Evolutionary conservation across 2,888 invertebrate genomes (phyloP).

Genomic region (Danaus chrysippus): DNA sequence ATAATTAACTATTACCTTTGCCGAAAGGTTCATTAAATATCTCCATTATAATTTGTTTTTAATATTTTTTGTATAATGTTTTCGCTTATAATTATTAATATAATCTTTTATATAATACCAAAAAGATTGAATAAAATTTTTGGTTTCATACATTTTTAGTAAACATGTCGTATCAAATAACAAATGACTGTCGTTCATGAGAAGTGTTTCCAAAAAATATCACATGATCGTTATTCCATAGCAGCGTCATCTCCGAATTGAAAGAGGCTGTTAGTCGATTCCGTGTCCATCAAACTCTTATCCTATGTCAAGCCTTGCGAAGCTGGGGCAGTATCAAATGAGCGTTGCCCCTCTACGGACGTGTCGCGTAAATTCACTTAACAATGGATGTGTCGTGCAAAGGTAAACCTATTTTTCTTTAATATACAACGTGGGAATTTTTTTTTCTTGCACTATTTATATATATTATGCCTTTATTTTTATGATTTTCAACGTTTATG

Average conservation of each 20-base stretch:
- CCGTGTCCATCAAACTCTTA: slow-evolving; percentile 30
- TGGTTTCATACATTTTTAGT: too few species aligned
- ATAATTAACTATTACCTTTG: too few species aligned
- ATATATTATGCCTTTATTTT: neutral
- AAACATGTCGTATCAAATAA: too few species aligned
- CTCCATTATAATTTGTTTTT: too few species aligned
- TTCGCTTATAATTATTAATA: too few species aligned
- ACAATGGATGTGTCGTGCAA: slow-evolving; percentile 29
- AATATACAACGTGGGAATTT: neutral
- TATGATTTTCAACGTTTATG: neutral
- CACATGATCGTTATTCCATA: slow-evolving; percentile 15
- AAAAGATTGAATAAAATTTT: too few species aligned
- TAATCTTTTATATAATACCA: too few species aligned
- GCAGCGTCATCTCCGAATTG: slow-evolving; percentile 26
- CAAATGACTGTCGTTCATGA: neutral
- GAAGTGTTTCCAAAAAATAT: neutral
- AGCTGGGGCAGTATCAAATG: slow-evolving; percentile 36
- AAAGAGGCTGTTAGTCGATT: slow-evolving; percentile 27
- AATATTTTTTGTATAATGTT: too few species aligned
- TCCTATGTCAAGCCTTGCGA: slow-evolving; percentile 29
- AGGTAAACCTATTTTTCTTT: slow-evolving; percentile 26
- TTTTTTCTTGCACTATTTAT: slow-evolving; percentile 3
- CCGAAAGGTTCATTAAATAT: too few species aligned
- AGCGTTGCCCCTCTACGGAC: slow-evolving; percentile 33
- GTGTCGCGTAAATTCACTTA: slow-evolving; percentile 42